A percentile compares a stretch with the other conserved stretches of the same genome.
Evolutionary conservation across 2,888 invertebrate genomes (phyloP).

Genomic region (Polymixis lichenea): DNA sequence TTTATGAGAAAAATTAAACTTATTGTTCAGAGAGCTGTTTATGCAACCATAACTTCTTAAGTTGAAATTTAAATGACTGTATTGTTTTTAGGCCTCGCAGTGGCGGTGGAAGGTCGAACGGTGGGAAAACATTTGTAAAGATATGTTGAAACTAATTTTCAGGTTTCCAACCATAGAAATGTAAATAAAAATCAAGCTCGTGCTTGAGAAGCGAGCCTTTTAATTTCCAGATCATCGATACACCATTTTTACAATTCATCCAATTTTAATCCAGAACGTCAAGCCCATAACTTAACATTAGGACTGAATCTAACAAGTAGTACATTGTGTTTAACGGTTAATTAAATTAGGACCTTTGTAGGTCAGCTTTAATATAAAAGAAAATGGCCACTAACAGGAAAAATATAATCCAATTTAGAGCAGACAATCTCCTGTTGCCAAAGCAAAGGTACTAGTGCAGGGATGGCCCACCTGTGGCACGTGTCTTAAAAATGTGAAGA

Average conservation of each 20-base stretch:
- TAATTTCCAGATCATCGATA: background rate
- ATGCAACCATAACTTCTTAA: too few species aligned
- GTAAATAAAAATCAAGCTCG: background rate
- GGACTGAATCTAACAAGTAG: background rate
- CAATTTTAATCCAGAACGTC: background rate
- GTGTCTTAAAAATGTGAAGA: background rate
- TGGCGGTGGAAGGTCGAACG: too few species aligned
- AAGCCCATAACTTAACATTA: constrained; percentile 15
- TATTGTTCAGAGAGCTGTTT: too few species aligned
- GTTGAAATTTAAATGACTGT: too few species aligned
- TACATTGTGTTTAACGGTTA: constrained; percentile 32
- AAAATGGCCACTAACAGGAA: constrained; percentile 43
- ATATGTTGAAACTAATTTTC: too few species aligned
- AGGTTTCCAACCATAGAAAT: too few species aligned
- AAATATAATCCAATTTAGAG: constrained; percentile 53
- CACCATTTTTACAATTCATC: background rate
- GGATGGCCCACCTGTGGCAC: background rate
- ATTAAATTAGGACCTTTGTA: constrained; percentile 43
- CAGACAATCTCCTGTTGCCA: constrained; percentile 33
- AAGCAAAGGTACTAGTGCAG: constrained; percentile 20
- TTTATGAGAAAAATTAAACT: too few species aligned
- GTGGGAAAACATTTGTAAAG: too few species aligned
- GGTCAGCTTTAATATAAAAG: constrained; percentile 45
- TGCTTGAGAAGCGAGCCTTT: background rate
- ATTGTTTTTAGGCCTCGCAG: too few species aligned